Conservation (phyloP, 1,140 invertebrate genomes). For the Macrobrachium rosenbergii region DNA sequence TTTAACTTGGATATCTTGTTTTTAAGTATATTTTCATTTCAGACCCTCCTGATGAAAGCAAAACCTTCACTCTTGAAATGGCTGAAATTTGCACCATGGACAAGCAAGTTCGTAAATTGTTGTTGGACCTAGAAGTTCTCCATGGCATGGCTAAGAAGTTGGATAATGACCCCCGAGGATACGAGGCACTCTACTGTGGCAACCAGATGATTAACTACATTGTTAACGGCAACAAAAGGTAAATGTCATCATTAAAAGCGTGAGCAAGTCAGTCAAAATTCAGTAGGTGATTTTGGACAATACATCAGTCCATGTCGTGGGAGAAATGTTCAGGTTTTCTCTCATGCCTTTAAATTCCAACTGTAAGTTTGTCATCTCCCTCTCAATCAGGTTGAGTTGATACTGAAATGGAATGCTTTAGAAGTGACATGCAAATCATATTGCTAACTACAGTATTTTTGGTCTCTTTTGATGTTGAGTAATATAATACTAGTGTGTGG, state of each 20-base stretch:
- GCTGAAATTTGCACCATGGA: conserved; percentile 37
- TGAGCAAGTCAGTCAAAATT: neutral
- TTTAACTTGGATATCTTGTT: neutral
- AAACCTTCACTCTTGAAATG: conserved; percentile 6
- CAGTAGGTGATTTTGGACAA: neutral
- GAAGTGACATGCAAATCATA: too few species aligned
- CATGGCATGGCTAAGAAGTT: conserved; percentile 70
- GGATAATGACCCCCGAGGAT: conserved; percentile 69
- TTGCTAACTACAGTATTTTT: too few species aligned
- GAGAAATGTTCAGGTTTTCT: too few species aligned
- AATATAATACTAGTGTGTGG: too few species aligned
- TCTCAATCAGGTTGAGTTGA: too few species aligned
- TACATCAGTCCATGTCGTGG: too few species aligned
- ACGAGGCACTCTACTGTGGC: conserved; percentile 73
- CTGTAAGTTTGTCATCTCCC: too few species aligned
- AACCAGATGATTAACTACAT: conserved; percentile 73
- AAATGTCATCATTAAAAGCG: conserved; percentile 34
- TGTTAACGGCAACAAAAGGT: conserved; percentile 61
- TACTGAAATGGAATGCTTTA: too few species aligned
- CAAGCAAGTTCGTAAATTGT: conserved; percentile 69
- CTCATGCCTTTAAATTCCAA: too few species aligned
- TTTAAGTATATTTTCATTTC: neutral
- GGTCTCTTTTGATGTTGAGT: too few species aligned
- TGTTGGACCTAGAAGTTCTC: conserved; percentile 72
- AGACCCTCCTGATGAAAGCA: conserved; percentile 23